phyloP scores from a whole-genome alignment of 1,140 invertebrate species.

The Argopecten irradians region DNA sequence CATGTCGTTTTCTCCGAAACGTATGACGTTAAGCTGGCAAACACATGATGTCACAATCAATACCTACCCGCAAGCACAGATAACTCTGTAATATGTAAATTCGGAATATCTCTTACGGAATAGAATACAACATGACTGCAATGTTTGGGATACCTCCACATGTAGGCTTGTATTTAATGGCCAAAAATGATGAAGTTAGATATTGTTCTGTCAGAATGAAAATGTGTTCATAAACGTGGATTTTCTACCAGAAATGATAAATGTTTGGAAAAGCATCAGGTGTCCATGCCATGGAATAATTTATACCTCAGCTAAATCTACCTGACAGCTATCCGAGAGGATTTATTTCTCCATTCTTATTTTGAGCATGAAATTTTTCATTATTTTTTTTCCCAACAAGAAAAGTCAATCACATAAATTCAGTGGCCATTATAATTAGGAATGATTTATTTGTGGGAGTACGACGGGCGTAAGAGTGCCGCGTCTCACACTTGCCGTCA shows the following conservation, averaged over 20 bases:
- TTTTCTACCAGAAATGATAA: slow-evolving; percentile 10
- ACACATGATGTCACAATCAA: too few relatives aligned
- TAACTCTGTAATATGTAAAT: too few relatives aligned
- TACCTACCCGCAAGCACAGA: too few relatives aligned
- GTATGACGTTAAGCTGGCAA: too few relatives aligned
- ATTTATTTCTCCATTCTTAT: slow-evolving; percentile 2
- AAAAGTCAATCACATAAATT: slow-evolving; percentile 11
- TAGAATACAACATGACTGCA: too few relatives aligned
- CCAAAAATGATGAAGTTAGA: too few relatives aligned
- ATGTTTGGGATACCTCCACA: too few relatives aligned
- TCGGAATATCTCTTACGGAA: too few relatives aligned
- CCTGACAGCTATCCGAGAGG: neutral
- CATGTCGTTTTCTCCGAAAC: too few relatives aligned
- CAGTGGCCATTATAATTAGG: neutral
- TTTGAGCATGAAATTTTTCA: neutral
- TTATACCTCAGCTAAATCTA: neutral
- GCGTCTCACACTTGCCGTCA: neutral
- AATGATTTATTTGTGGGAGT: neutral
- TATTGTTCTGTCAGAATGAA: too few relatives aligned
- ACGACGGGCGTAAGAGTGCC: neutral
- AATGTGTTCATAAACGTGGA: neutral
- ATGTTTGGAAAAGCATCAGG: neutral
- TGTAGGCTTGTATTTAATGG: too few relatives aligned
- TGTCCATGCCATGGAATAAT: neutral
- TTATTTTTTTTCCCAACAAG: neutral